Percentiles rank a stretch among this genome's conserved stretches.
phyloP scores from a whole-genome alignment of 2,888 invertebrate species.

The Pristionchus arcanus region DNA sequence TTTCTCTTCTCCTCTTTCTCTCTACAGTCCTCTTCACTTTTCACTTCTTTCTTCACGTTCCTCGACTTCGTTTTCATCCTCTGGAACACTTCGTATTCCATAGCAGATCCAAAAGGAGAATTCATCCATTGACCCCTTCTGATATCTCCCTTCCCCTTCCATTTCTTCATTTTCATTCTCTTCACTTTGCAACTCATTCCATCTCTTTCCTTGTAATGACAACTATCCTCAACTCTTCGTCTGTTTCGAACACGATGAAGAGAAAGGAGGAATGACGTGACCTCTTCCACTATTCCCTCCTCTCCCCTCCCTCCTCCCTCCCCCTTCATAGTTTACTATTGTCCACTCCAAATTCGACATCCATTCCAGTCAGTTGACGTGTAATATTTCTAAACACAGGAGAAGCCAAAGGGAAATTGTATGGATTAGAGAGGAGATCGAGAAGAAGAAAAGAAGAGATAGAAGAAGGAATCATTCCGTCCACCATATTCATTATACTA shows the following conservation, averaged over 20 bases:
- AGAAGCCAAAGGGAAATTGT: not conserved
- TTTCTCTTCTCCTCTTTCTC: not conserved
- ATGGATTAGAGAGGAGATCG: not conserved
- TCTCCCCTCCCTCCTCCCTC: not conserved
- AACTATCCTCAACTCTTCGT: slow-evolving; percentile 9
- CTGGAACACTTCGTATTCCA: not conserved
- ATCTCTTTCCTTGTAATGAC: slow-evolving; percentile 9
- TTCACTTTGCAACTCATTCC: slow-evolving; percentile 27
- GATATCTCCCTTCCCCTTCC: not conserved
- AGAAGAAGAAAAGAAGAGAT: slow-evolving; percentile 9
- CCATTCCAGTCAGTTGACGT: slow-evolving; percentile 3
- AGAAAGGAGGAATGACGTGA: not conserved
- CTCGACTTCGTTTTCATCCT: not conserved
- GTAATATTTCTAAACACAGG: not conserved
- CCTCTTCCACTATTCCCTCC: not conserved
- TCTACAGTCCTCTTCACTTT: slow-evolving; percentile 27
- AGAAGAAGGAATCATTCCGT: not conserved
- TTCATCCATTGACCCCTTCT: not conserved
- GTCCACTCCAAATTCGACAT: not conserved
- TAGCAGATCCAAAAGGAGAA: not conserved
- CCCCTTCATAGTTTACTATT: not conserved
- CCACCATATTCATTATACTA: not conserved
- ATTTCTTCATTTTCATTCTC: not conserved
- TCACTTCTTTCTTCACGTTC: not conserved
- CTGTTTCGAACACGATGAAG: not conserved